These are phyloP conservation scores for Entomobrya multifasciata DNA, from an alignment of 2,888 invertebrate species.

Conservation along the genomic window DNA sequence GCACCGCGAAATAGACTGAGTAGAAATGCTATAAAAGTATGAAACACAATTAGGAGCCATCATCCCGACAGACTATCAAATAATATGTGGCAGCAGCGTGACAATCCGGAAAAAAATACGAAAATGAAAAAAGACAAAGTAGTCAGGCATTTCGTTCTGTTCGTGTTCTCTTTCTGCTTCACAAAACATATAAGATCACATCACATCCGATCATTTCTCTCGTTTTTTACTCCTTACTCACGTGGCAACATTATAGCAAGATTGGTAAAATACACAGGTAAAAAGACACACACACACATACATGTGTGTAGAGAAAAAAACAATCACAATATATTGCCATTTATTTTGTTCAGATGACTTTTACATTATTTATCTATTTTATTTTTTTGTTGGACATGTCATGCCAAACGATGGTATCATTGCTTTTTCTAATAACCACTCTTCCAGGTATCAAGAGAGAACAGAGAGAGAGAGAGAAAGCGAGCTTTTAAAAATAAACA, in stretches of 20 bases:
- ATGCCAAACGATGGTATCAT: background rate
- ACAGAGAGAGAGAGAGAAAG: background rate
- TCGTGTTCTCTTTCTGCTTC: too few relatives aligned
- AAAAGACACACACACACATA: too few relatives aligned
- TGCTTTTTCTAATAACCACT: background rate
- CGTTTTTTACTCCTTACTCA: background rate
- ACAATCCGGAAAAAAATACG: constrained; percentile 20
- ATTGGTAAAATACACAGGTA: background rate
- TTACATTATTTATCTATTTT: background rate
- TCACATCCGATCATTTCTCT: too few relatives aligned
- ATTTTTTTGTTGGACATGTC: background rate
- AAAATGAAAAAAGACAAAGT: background rate
- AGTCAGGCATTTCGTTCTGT: background rate
- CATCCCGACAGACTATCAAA: constrained; percentile 58
- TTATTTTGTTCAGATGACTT: background rate
- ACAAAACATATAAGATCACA: too few relatives aligned
- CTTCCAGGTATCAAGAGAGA: background rate
- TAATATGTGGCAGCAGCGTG: constrained; percentile 46
- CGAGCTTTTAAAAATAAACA: constrained; percentile 48
- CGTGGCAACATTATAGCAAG: too few relatives aligned
- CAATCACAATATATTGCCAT: constrained; percentile 42
- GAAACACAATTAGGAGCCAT: constrained; percentile 46
- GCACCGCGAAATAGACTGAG: too few relatives aligned
- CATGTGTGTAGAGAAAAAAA: constrained; percentile 27
- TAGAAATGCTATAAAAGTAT: background rate